Base-by-base conservation (phyloP, 64 coral and sea anemone genomes). In the Montipora cactus region DNA sequence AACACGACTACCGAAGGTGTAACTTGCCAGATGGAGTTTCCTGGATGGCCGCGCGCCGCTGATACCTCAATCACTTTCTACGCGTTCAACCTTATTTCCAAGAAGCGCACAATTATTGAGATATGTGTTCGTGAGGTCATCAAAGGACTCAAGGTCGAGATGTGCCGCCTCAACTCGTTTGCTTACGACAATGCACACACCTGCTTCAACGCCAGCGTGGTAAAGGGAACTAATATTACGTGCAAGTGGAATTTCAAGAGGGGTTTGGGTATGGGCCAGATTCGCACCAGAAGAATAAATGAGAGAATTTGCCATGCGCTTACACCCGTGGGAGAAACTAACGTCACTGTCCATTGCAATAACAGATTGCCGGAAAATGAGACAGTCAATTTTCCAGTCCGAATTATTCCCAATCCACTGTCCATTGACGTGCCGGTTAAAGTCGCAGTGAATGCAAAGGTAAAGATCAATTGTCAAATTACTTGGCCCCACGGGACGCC, bases 81-180 rank as follows among this genome's bases (percentile, higher is more conserved):
- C 85, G 75, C 21, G 15, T 47, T 20, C n/a, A 89, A 92, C 52
- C 22, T 76, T n/a, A 81, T 92, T 47, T 92, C 90, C 4, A 74
- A 67, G 10, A 44, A 50, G 12, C 3, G 6, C 5, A 21, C 3
- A 1, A 49, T 8, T 0, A 3, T 83, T 44, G 25, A 59, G 3
- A 20, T 74, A 1, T 23, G 9, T 1, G 90, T 92, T 10, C 80
- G 81, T 4, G 62, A 84, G 37, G 8, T 25, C 21, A 83, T 92
- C 49, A 14, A 75, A 7, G 90, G 81, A 5, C 55, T 92, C 5
- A 61, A 45, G 37, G 90, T 62, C 0, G 74, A 76, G 5, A 50
- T 25, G 71, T 92, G 82, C 59, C 6, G 74, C 74, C 14, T 58
- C 47, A 21, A 16, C 11, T 81, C 47, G 20, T 92, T 92, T 86